These are phyloP conservation scores for Oncopodura yosiiana DNA, from an alignment of 1,140 invertebrate species.

Conservation along the genomic window DNA sequence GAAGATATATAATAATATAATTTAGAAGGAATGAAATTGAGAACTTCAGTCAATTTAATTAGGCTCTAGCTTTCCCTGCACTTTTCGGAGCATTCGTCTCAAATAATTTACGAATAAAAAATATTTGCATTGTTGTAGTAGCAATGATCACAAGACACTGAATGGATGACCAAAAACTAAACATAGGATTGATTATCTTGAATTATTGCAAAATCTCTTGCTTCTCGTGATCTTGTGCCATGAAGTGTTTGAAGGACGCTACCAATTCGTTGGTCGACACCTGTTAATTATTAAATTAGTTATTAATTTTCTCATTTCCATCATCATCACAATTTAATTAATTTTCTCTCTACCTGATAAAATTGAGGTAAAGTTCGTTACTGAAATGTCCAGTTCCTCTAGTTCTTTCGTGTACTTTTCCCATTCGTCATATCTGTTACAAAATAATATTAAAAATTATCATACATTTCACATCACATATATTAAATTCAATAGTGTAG, in stretches of 20 bases:
- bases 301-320: background rate
- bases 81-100: conserved; percentile 9
- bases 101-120: conserved; percentile 33
- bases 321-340: conserved; percentile 2
- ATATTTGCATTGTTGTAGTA: conserved; percentile 29
- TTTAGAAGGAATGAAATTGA: too few relatives aligned
- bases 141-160: conserved; percentile 33
- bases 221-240: conserved; percentile 25
- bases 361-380: conserved; percentile 69
- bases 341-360: conserved; percentile 36
- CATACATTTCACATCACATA: background rate
- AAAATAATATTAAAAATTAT: conserved; percentile 23
- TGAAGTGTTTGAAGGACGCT: conserved; percentile 29
- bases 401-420: conserved; percentile 82
- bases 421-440: conserved; percentile 82
- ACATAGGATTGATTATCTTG: conserved; percentile 33
- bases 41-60: too few relatives aligned
- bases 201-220: conserved; percentile 31
- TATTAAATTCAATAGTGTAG: background rate
- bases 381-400: conserved; percentile 72
- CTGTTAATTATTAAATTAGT: conserved; percentile 4
- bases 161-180: conserved; percentile 33
- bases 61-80: conserved; percentile 31
- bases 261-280: conserved; percentile 33
- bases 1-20: too few relatives aligned